Evolutionary conservation across 2,113 vertebrate species (phyloP), one percentile per base, ranked within the genome.

Genomic region (Philantomba maxwellii): DNA sequence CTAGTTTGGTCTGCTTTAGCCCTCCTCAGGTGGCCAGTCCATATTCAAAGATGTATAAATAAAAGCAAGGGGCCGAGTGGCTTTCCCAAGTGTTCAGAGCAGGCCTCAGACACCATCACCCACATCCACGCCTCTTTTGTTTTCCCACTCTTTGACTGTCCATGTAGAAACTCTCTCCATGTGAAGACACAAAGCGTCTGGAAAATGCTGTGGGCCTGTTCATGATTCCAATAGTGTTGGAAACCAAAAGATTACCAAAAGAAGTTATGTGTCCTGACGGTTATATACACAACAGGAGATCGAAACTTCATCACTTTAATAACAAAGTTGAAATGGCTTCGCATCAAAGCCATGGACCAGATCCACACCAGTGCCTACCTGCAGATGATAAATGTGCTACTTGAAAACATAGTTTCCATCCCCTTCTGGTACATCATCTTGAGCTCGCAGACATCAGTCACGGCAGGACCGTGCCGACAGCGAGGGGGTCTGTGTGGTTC

Each of bases 401-500:
- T 6, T 62, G 39, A 85, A 80, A 92, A 77, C 62, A 51, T 19
- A 47, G 57, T 96, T 97, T 43, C 78, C 57, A 15, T 33, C 43
- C 51, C 86, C 90, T 93, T 94, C 96, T 25, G 66, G 19, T 53
- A 86, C 66, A 91, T 94, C 85, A 13, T 77, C 5, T 13, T 89
- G 81, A 26, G 58, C 97, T 97, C 96, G 64, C 82, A 96, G 94
- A 87, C 70, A 81, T 82, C 80, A 15, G 33, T 36, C 90, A 87
- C 26, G 75, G n/a, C 43, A 89, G n/a, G 89, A 78, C 81, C 14
- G 66, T 33, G 60, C 95, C 53, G 77, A 96, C 97, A 93, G 92
- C 64, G 87, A 97, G 89, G 90, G 57, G 90, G 45, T 96, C 92
- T 77, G 75, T 96, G 94, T 96, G 86, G 85, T 96, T 55, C 39